These are phyloP conservation scores for Standfussiana lucernea DNA, from an alignment of 2,888 invertebrate species.

Conservation along the genomic window DNA sequence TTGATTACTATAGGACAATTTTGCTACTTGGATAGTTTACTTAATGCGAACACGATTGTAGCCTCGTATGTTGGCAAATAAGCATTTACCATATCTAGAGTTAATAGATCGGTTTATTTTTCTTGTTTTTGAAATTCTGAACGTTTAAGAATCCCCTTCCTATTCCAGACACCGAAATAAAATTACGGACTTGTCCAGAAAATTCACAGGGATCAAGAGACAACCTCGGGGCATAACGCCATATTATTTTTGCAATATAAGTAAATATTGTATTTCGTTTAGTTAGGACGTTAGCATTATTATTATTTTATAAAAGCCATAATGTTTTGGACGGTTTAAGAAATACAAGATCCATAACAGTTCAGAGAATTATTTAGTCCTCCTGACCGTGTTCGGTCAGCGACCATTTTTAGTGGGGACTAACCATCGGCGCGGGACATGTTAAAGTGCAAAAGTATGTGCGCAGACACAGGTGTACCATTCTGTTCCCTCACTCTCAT, in stretches of 20 bases:
- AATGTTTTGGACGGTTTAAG: background rate
- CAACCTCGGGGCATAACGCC: background rate
- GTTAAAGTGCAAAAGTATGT: no score
- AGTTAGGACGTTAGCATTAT: constrained; percentile 22
- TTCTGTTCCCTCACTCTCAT: no score
- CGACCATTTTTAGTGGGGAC: no score
- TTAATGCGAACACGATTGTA: constrained; percentile 4
- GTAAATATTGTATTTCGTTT: constrained; percentile 7
- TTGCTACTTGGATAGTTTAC: no score
- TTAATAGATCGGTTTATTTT: background rate
- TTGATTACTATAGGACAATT: no score
- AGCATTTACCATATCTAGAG: background rate
- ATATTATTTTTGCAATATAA: constrained; percentile 10
- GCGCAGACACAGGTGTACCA: no score
- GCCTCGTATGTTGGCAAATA: background rate
- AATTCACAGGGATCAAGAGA: background rate
- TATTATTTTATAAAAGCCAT: constrained; percentile 8
- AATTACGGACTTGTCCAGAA: background rate
- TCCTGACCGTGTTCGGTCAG: no score
- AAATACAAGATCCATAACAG: background rate
- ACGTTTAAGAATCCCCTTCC: background rate
- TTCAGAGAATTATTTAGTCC: background rate
- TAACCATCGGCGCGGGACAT: no score
- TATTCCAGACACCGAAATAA: background rate
- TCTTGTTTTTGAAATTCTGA: background rate